A percentile compares a stretch with the other conserved stretches of the same genome.
Evolutionary conservation across 2,888 invertebrate genomes (phyloP).

Genomic region (Psylliodes chrysocephalus): DNA sequence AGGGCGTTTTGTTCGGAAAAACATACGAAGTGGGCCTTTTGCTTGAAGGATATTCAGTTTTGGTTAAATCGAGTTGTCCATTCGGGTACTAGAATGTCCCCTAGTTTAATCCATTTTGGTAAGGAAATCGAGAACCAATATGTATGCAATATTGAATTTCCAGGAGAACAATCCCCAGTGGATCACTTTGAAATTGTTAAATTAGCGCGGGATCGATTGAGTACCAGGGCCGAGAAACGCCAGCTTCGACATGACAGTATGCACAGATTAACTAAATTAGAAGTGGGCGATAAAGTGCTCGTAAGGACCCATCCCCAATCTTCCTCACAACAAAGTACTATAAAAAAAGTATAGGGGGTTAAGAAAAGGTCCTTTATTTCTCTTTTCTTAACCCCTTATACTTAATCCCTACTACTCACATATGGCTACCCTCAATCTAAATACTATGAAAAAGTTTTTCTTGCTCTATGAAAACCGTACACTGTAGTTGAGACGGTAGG

Average conservation of each 20-base stretch:
- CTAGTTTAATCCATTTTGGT: neutral
- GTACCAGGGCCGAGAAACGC: constrained; percentile 6
- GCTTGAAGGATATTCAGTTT: neutral
- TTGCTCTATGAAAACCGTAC: no score
- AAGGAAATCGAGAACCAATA: neutral
- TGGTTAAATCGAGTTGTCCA: constrained; percentile 19
- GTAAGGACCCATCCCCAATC: constrained; percentile 11
- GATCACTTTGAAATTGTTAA: neutral
- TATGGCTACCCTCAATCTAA: no score
- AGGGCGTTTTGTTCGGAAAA: constrained; percentile 4
- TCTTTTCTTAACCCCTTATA: no score
- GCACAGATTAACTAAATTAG: neutral
- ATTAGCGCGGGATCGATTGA: constrained; percentile 3
- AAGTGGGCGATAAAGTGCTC: neutral
- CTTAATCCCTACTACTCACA: no score
- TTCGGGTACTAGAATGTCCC: neutral
- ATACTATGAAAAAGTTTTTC: no score
- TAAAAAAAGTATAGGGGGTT: no score
- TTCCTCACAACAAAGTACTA: no score
- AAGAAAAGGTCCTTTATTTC: no score
- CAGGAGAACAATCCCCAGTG: neutral
- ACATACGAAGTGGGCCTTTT: constrained; percentile 15
- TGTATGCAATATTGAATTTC: neutral
- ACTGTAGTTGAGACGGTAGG: no score
- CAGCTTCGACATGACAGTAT: neutral